phyloP scores from a whole-genome alignment of 2,113 vertebrate species.

The Hemichromis elongatus region DNA sequence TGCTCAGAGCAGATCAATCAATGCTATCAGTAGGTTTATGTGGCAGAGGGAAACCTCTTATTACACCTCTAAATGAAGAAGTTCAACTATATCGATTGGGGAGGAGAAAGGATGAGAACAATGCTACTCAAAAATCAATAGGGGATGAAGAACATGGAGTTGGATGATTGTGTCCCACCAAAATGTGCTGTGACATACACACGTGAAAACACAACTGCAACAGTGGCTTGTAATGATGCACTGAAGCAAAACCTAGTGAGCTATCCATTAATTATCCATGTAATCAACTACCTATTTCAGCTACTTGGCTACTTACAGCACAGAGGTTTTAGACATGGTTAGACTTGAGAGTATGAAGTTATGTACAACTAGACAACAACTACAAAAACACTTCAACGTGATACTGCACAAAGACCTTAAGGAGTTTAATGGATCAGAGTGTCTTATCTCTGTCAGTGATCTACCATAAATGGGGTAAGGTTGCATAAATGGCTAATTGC shows the following conservation, averaged over 20 bases:
- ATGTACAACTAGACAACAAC: neutral
- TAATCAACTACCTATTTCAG: neutral
- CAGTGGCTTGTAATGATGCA: neutral
- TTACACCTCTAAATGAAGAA: neutral
- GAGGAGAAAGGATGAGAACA: neutral
- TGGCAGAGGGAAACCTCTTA: neutral
- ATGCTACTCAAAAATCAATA: slow-evolving; percentile 15
- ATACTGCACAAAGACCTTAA: slow-evolving; percentile 29
- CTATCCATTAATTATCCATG: neutral
- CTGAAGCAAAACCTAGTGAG: fast-evolving
- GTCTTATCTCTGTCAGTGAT: slow-evolving; percentile 40
- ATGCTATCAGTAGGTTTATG: neutral
- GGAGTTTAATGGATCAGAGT: slow-evolving; percentile 51
- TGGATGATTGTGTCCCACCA: neutral
- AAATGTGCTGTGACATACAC: neutral
- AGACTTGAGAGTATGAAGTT: neutral
- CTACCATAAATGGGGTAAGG: neutral
- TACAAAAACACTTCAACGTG: neutral
- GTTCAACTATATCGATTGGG: slow-evolving; percentile 10
- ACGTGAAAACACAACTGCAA: neutral
- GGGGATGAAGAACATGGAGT: neutral
- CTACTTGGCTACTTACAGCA: fast-evolving
- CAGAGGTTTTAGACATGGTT: neutral
- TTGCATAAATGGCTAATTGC: slow-evolving; percentile 50
- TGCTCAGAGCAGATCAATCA: neutral